A percentile compares a stretch with the other conserved stretches of the same genome.
Conservation (phyloP, 92 coral and sea anemone genomes). For the Parazoanthus darwini region DNA sequence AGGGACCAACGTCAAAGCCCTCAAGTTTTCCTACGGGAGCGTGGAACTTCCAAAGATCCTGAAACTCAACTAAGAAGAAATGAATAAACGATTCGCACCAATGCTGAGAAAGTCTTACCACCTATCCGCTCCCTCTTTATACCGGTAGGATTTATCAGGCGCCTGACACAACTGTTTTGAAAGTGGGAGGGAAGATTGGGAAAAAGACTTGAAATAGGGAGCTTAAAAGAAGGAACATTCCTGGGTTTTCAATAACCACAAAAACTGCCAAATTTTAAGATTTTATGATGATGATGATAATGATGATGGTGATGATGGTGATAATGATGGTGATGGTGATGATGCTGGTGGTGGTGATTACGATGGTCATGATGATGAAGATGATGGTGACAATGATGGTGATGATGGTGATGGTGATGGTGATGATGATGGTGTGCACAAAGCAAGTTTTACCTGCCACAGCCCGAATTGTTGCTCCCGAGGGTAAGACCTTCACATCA, state of each 20-base stretch:
- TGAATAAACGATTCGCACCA: neutral
- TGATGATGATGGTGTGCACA: neutral
- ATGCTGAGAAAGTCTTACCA: neutral
- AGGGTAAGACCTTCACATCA: slow-evolving; percentile 69
- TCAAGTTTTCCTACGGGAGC: slow-evolving; percentile 82
- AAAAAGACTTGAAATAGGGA: too few species aligned
- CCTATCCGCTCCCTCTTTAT: too few species aligned
- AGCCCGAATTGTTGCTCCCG: slow-evolving; percentile 72
- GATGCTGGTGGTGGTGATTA: too few species aligned
- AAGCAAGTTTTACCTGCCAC: slow-evolving; percentile 57
- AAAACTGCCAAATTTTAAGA: neutral
- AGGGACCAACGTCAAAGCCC: slow-evolving; percentile 81
- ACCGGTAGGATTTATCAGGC: too few species aligned
- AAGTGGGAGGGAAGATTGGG: too few species aligned
- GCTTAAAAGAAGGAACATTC: too few species aligned
- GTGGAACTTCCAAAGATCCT: slow-evolving; percentile 95
- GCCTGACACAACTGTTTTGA: too few species aligned
- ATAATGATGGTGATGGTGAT: too few species aligned
- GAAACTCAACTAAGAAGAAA: slow-evolving; percentile 68
- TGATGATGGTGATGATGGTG: too few species aligned
- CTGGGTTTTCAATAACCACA: too few species aligned
- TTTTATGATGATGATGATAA: neutral
- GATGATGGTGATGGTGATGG: too few species aligned
- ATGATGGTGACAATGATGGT: neutral
- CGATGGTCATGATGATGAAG: neutral